A percentile compares a stretch with the other conserved stretches of the same genome.
These are phyloP conservation scores for Cordylochernes scorpioides DNA, from an alignment of 2,888 invertebrate genomes.

Conservation along the genomic window DNA sequence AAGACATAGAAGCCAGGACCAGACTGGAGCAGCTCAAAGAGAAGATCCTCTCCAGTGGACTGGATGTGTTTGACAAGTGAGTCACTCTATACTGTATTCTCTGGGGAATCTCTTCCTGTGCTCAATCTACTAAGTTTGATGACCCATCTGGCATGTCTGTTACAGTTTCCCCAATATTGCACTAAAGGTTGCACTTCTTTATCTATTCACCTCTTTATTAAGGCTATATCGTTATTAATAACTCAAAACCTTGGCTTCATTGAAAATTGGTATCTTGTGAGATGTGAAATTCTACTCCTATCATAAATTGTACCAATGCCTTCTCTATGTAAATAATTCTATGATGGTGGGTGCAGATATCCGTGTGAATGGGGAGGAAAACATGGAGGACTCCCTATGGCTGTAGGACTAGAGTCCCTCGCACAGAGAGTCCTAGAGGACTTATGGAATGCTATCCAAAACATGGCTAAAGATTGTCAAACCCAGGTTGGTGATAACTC, in stretches of 20 bases:
- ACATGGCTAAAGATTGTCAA: too few species aligned
- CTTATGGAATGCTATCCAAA: conserved; percentile 22
- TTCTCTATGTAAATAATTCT: neutral
- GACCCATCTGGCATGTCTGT: neutral
- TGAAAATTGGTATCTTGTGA: too few species aligned
- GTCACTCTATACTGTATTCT: too few species aligned
- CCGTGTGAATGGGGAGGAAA: conserved; percentile 22
- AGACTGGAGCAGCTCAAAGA: conserved; percentile 18
- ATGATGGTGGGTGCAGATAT: conserved; percentile 19
- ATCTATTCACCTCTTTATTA: too few species aligned
- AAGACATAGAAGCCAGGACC: conserved; percentile 13
- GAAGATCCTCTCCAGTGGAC: conserved; percentile 17
- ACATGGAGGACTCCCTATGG: conserved; percentile 19
- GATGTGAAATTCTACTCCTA: too few species aligned
- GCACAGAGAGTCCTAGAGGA: conserved; percentile 21
- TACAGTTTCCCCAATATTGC: neutral
- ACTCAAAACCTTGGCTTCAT: too few species aligned
- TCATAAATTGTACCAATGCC: neutral
- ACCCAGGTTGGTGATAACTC: too few species aligned
- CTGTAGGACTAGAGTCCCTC: conserved; percentile 21
- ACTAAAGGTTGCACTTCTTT: too few species aligned
- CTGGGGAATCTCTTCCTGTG: neutral
- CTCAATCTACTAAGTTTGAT: neutral
- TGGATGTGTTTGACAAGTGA: conserved; percentile 21
- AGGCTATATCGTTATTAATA: too few species aligned